Conservation (phyloP, 2,888 invertebrate genomes). For the Hydropsyche betteni region DNA sequence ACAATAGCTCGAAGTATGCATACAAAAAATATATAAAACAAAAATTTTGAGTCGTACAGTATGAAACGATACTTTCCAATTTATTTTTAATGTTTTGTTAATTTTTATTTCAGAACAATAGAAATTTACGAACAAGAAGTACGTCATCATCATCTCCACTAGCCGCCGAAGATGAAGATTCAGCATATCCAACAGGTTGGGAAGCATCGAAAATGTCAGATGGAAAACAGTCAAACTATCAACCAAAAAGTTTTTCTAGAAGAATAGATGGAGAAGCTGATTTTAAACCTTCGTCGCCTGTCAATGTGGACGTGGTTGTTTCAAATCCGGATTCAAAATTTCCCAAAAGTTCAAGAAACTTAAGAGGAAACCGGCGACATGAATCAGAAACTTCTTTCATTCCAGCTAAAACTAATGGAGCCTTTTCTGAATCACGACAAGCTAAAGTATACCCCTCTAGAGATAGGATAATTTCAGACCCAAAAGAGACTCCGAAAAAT, state of each 20-base stretch:
- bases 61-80: background rate
- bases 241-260: conserved; percentile 44
- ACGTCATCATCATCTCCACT: conserved; percentile 17
- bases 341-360: conserved; percentile 44
- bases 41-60: background rate
- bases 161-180: conserved; percentile 38
- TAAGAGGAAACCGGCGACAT: conserved; percentile 40
- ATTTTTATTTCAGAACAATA: conserved; percentile 46
- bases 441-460: conserved; percentile 44
- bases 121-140: conserved; percentile 35
- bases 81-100: conserved; percentile 39
- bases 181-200: conserved; percentile 23
- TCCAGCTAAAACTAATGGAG: conserved; percentile 46
- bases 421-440: conserved; percentile 46
- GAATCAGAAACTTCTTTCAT: conserved; percentile 42
- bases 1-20: background rate
- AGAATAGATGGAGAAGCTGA: conserved; percentile 39
- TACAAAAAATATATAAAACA: background rate
- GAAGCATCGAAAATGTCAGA: conserved; percentile 24
- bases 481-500: conserved; percentile 32
- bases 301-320: conserved; percentile 16
- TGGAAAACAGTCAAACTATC: conserved; percentile 1
- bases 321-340: conserved; percentile 34
- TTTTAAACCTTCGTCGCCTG: conserved; percentile 30
- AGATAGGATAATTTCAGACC: conserved; percentile 4